Evolutionary conservation across 2,797 vertebrate species (phyloP), one percentile per base, ranked within the genome.

Genomic region (Platalea minor): DNA sequence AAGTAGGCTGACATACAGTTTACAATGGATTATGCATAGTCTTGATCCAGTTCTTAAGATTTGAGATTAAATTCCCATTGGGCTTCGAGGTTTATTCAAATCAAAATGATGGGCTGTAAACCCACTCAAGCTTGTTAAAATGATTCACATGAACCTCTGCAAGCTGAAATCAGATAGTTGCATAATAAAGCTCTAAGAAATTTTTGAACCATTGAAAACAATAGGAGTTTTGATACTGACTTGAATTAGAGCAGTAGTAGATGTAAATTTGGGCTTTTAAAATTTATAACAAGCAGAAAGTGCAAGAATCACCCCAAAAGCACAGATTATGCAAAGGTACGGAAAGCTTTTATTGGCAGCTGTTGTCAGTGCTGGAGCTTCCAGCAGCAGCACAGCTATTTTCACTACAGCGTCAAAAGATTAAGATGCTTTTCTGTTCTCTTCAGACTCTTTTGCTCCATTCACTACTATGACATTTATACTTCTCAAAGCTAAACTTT

Each of bases 31-130:
- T 95, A 96, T 81, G 43, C 65, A 65, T 65, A 89, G 79, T 92
- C 79, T 88, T 96, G 75, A 90, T 88, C 46, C 82, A 94, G 57
- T 84, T 86, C 82, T 90, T 78, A 77, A 65, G 50, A 87, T 96
- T 88, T 93, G 72, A 87, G 65, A 80, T 64, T 5, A 89, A 96
- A 91, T 95, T 92, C 72, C 61, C 75, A 37, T 75, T 93, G 89
- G 65, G 33, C 16, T 88, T 86, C 84, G 82, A 92, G 89, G 73
- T 96, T 95, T 96, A 89, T 86, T 97, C 69, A 95, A 92, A 93
- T 95, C 69, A 93, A 92, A 92, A 89, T 68, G 41, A 88, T 86
- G 87, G 73, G 68, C 86, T 91, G 37, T 88, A 92, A 93, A 95
- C 76, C 9, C 61, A 33, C 24, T 81, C 29, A 33, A 59, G 61